Conservation (phyloP, 2,888 invertebrate genomes). For the Macrosiphum euphorbiae region DNA sequence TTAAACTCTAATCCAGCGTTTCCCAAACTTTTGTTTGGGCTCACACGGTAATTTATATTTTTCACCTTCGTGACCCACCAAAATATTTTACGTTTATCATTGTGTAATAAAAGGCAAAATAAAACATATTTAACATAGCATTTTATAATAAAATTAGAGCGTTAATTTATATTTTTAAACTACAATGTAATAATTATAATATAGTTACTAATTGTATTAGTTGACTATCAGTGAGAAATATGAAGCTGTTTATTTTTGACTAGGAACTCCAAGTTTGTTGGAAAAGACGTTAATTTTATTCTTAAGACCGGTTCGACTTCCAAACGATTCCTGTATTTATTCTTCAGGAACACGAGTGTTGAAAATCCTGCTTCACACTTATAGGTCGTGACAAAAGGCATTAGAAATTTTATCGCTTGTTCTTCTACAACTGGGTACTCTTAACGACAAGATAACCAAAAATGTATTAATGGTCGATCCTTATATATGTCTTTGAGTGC, state of each 20-base stretch:
- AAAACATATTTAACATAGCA: conserved; percentile 48
- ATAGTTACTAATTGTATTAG: conserved; percentile 6
- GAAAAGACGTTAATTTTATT: conserved; percentile 39
- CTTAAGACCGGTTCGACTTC: conserved; percentile 10
- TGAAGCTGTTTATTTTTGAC: conserved; percentile 46
- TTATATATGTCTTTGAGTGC: no score
- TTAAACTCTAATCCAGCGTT: neutral
- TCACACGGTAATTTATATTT: conserved; percentile 37
- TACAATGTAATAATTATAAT: no score
- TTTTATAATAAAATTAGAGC: conserved; percentile 31
- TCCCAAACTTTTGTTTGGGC: conserved; percentile 32
- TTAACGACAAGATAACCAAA: conserved; percentile 36
- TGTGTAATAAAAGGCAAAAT: conserved; percentile 36
- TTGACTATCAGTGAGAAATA: conserved; percentile 32
- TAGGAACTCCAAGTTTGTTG: conserved; percentile 37
- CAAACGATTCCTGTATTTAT: conserved; percentile 32
- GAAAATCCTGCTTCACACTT: conserved; percentile 41
- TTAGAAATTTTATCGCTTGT: conserved; percentile 42
- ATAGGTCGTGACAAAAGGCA: conserved; percentile 42
- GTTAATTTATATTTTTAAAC: neutral
- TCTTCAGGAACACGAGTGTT: conserved; percentile 31
- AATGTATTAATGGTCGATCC: conserved; percentile 40
- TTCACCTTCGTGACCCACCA: conserved; percentile 27
- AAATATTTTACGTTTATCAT: conserved; percentile 36
- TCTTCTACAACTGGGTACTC: conserved; percentile 22